Conservation (phyloP, 2,888 invertebrate species). For the Melinopterus prodromus region DNA sequence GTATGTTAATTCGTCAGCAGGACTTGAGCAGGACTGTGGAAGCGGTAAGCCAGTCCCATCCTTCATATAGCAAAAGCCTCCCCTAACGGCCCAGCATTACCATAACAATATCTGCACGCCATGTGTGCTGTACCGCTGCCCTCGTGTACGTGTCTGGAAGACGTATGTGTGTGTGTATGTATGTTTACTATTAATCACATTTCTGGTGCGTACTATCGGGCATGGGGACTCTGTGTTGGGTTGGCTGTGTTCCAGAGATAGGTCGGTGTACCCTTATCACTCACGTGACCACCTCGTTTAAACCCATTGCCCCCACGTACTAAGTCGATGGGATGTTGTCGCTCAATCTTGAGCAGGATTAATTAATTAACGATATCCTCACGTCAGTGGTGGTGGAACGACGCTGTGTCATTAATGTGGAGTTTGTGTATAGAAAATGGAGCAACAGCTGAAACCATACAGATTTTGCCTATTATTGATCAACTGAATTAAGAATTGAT, state of each 20-base stretch:
- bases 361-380: not conserved
- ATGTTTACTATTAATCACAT: conserved; percentile 40
- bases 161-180: conserved; percentile 28
- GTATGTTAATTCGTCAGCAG: conserved; percentile 20
- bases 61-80: conserved; percentile 8
- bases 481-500: too few species aligned
- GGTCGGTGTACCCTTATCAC: conserved; percentile 38
- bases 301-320: conserved; percentile 24
- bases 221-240: not conserved
- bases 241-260: conserved; percentile 37
- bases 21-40: conserved; percentile 11
- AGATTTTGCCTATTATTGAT: too few species aligned
- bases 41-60: conserved; percentile 6
- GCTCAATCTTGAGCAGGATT: not conserved
- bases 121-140: conserved; percentile 21
- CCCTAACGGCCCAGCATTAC: conserved; percentile 14
- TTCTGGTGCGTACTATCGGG: conserved; percentile 36
- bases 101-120: conserved; percentile 24
- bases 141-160: conserved; percentile 11
- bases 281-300: conserved; percentile 37
- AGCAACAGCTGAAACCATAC: too few species aligned
- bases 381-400: not conserved
- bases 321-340: not conserved
- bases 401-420: too few species aligned
- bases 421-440: too few species aligned